Base-by-base conservation (phyloP, 2,888 invertebrate genomes). In the Chrysolina americana region DNA sequence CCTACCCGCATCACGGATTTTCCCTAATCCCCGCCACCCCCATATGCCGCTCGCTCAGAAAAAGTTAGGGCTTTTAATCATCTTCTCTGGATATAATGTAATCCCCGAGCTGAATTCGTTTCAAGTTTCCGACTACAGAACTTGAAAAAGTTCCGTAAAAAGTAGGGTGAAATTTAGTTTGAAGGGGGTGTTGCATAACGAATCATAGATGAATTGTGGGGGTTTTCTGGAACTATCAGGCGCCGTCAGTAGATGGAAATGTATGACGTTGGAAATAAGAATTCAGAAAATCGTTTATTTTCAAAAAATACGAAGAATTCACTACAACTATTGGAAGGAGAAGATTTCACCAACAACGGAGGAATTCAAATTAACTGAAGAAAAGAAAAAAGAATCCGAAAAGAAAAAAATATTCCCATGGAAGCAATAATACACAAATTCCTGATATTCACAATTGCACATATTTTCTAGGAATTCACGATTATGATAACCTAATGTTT, bases 61-160 rank as follows among this genome's bases (percentile, higher is more conserved):
- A 53, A 53, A 53, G 53, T 53, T 53, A 21, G 5, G 53, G 53
- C 17, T 53, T 53, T 53, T 21, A 53, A 53, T 53, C 53, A 53
- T 53, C 53, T 2, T 53, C 19, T 19, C 53, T 53, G 53, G 53
- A 21, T 53, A 21, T 53, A 21, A 21, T 11, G 13, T 53, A 21
- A 53, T 53, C 53, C 53, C 2, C 53, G 53, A 53, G 19, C 53
- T 21, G 53, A 21, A 53, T 11, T 53, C 53, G 21, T 53, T 53
- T 21, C 53, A 53, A 21, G 53, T 53, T 53, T 53, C 21, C 9
- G 53, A 50, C 17, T 19, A 19, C 9, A 13, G 13, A 44, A 9
- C 11, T 44, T 19, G n/a, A 53, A 53, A 53, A 53, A 53, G 19
- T 53, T 53, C 53, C 15, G 44, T 5, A 44, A 53, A 21, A 53